Percentiles rank a stretch among this genome's conserved stretches.
Conservation (phyloP, 2,888 invertebrate species). For the Salpingus planirostris region DNA sequence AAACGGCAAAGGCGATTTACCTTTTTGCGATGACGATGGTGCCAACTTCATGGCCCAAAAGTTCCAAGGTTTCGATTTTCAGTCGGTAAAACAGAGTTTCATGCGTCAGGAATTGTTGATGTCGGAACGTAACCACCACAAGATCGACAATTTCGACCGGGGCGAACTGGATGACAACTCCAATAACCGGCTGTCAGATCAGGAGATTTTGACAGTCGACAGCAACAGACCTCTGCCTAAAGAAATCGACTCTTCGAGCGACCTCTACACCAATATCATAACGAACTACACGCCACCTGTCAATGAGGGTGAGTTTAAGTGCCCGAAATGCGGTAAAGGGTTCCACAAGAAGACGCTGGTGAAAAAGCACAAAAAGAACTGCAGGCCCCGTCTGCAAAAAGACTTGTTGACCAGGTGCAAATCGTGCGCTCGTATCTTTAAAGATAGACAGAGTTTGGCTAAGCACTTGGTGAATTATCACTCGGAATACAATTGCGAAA, state of each 20-base stretch:
- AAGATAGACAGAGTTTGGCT: slow-evolving; percentile 46
- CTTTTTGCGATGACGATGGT: slow-evolving; percentile 3
- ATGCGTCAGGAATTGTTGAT: slow-evolving; percentile 32
- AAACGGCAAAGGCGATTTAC: slow-evolving; percentile 2
- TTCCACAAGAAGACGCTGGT: slow-evolving; percentile 49
- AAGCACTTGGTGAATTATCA: slow-evolving; percentile 49
- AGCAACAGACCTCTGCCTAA: slow-evolving; percentile 26
- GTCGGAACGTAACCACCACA: slow-evolving; percentile 18
- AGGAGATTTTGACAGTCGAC: no score
- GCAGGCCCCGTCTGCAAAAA: slow-evolving; percentile 43
- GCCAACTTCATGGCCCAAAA: slow-evolving; percentile 36
- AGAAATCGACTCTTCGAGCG: slow-evolving; percentile 38
- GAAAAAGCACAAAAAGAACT: slow-evolving; percentile 51
- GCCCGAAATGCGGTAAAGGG: slow-evolving; percentile 48
- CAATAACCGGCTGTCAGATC: slow-evolving; percentile 13
- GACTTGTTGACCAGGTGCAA: slow-evolving; percentile 49
- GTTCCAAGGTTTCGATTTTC: slow-evolving; percentile 34
- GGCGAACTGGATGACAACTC: slow-evolving; percentile 19
- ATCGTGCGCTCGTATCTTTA: slow-evolving; percentile 49
- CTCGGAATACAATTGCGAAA: slow-evolving; percentile 46
- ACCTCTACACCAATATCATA: slow-evolving; percentile 40
- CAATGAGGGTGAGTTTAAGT: slow-evolving; percentile 45
- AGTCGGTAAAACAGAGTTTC: slow-evolving; percentile 34
- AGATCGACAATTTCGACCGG: no score
- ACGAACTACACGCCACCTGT: slow-evolving; percentile 40